phyloP scores from a whole-genome alignment of 2,797 vertebrate species.

The Strix occidentalis region DNA sequence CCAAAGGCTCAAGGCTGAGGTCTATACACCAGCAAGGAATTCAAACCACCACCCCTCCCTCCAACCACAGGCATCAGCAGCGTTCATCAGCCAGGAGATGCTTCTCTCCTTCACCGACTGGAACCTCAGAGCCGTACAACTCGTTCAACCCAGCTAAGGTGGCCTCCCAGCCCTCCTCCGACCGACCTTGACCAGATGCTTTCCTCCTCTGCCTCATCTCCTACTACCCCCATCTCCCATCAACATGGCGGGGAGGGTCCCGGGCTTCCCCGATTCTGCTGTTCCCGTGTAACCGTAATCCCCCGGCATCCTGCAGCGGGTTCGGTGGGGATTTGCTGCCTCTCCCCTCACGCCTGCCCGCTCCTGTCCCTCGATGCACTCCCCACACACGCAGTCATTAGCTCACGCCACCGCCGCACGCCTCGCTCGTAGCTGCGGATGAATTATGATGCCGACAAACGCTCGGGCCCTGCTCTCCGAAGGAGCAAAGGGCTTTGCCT shows the following conservation, averaged over 20 bases:
- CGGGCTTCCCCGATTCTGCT: accelerated
- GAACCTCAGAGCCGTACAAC: neutral
- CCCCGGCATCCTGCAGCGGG: neutral
- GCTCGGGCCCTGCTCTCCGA: neutral
- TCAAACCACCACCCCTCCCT: neutral
- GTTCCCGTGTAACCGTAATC: accelerated
- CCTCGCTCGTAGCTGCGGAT: neutral
- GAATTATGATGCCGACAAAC: neutral
- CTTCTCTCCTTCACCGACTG: neutral
- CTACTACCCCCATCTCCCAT: neutral
- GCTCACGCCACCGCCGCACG: neutral
- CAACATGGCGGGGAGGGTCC: neutral
- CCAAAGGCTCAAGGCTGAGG: neutral
- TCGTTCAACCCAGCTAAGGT: neutral
- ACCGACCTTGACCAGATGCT: neutral
- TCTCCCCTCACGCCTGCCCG: neutral
- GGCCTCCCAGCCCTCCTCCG: neutral
- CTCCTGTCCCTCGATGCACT: accelerated
- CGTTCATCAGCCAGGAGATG: neutral
- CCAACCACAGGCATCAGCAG: neutral
- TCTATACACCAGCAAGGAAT: neutral
- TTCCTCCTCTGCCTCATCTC: neutral
- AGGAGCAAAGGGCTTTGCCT: accelerated
- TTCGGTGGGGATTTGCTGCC: accelerated
- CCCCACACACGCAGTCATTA: neutral